phyloP scores from a whole-genome alignment of 2,888 invertebrate genomes.

The Conomelus anceps region DNA sequence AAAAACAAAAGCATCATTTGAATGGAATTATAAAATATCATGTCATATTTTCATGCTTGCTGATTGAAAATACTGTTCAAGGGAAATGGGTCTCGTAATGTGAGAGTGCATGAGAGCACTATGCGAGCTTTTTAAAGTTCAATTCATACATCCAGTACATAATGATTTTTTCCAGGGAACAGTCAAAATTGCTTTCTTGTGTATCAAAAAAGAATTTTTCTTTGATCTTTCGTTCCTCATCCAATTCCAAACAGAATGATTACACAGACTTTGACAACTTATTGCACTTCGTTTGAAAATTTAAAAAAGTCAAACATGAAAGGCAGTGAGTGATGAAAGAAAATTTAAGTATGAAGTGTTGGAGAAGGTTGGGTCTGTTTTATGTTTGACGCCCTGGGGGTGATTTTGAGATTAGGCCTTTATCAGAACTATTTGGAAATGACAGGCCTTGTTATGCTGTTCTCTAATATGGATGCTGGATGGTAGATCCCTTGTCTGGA shows the following conservation, averaged over 20 bases:
- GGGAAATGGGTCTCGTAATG: no score
- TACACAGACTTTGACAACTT: neutral
- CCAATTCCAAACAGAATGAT: neutral
- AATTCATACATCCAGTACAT: no score
- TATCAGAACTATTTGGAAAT: neutral
- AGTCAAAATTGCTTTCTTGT: neutral
- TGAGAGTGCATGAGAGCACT: no score
- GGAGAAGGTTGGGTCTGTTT: neutral
- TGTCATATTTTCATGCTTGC: no score
- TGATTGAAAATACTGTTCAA: no score
- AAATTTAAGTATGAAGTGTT: neutral
- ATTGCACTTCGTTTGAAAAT: no score
- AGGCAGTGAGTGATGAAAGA: neutral
- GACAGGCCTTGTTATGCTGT: neutral
- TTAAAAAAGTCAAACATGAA: neutral
- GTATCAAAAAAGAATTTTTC: neutral
- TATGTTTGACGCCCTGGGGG: neutral
- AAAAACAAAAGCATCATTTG: no score
- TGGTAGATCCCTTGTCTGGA: neutral
- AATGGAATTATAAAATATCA: no score
- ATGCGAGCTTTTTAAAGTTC: no score
- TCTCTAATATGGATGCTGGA: neutral
- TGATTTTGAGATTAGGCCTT: neutral
- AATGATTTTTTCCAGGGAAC: neutral
- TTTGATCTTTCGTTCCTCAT: neutral